These are phyloP conservation scores for Sebastes hopkinsi DNA, from an alignment of 2,797 vertebrate genomes.

Conservation along the genomic window DNA sequence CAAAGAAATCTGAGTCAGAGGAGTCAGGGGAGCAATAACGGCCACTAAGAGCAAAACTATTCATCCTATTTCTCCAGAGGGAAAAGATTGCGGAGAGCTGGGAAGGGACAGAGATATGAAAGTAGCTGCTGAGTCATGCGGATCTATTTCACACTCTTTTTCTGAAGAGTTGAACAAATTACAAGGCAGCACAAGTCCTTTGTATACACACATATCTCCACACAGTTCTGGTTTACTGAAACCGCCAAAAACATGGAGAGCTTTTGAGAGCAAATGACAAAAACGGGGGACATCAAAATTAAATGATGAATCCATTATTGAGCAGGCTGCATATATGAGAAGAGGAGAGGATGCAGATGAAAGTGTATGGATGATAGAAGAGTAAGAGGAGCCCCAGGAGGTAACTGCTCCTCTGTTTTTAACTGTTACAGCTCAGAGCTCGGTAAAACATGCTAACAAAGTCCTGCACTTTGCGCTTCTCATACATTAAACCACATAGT, in stretches of 20 bases:
- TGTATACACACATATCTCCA: conserved; percentile 16
- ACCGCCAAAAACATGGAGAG: conserved; percentile 17
- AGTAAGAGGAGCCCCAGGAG: conserved; percentile 37
- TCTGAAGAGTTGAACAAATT: conserved; percentile 24
- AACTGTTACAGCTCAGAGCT: conserved; percentile 17
- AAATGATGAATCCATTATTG: conserved; percentile 69
- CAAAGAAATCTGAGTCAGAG: conserved; percentile 25
- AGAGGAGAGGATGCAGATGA: conserved; percentile 54
- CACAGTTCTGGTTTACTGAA: conserved; percentile 28
- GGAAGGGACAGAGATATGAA: conserved; percentile 10
- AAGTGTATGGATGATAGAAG: conserved; percentile 56
- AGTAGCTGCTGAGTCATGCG: conserved; percentile 35
- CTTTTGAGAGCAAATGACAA: conserved; percentile 44
- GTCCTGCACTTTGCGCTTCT: background rate
- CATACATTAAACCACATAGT: conserved; percentile 13
- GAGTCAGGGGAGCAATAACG: conserved; percentile 12
- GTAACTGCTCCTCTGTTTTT: conserved; percentile 24
- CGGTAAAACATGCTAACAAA: background rate
- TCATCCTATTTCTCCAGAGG: conserved; percentile 5
- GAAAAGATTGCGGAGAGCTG: background rate
- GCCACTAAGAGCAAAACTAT: conserved; percentile 14
- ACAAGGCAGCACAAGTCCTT: conserved; percentile 9
- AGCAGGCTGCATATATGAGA: conserved; percentile 49
- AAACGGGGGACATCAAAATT: conserved; percentile 56
- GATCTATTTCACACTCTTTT: conserved; percentile 3